Evolutionary conservation across 2,888 invertebrate genomes (phyloP).

Genomic region (Eretmocerus hayati): DNA sequence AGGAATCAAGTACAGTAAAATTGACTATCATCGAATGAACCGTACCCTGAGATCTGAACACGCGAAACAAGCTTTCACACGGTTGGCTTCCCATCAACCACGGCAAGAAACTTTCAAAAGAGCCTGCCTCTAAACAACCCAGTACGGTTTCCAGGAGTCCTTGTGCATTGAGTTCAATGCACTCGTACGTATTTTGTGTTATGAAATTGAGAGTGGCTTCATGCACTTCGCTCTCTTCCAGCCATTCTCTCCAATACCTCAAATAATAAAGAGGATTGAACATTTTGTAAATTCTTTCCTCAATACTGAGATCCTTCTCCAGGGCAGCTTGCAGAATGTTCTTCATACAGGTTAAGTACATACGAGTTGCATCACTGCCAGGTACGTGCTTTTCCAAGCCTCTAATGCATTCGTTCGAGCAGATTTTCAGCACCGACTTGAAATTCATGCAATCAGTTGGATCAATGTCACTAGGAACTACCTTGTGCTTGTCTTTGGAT

Average conservation of each 20-base stretch:
- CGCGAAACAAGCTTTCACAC: constrained; percentile 2
- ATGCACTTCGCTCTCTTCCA: not conserved
- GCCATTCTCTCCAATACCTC: constrained; percentile 1
- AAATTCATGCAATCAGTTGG: constrained; percentile 28
- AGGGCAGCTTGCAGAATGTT: not conserved
- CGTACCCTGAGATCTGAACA: not conserved
- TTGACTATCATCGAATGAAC: constrained; percentile 3
- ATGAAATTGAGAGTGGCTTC: not conserved
- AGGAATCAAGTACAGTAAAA: not conserved
- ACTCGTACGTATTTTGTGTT: constrained; percentile 1
- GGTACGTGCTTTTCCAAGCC: constrained; percentile 13
- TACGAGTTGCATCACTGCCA: constrained; percentile 10
- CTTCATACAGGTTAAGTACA: constrained; percentile 11
- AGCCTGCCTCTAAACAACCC: not conserved
- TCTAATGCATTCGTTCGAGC: constrained; percentile 10
- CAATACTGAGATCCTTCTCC: not conserved
- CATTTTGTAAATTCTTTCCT: no score
- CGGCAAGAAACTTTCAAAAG: not conserved
- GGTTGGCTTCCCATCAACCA: constrained; percentile 2
- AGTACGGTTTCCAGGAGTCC: not conserved
- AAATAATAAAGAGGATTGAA: constrained; percentile 1
- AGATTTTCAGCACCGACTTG: constrained; percentile 23
- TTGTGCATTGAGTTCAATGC: constrained; percentile 2
- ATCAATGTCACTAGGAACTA: constrained; percentile 20
- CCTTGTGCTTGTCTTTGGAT: constrained; percentile 26